phyloP scores from a whole-genome alignment of 2,113 vertebrate species.

The Rousettus leschenaultii region DNA sequence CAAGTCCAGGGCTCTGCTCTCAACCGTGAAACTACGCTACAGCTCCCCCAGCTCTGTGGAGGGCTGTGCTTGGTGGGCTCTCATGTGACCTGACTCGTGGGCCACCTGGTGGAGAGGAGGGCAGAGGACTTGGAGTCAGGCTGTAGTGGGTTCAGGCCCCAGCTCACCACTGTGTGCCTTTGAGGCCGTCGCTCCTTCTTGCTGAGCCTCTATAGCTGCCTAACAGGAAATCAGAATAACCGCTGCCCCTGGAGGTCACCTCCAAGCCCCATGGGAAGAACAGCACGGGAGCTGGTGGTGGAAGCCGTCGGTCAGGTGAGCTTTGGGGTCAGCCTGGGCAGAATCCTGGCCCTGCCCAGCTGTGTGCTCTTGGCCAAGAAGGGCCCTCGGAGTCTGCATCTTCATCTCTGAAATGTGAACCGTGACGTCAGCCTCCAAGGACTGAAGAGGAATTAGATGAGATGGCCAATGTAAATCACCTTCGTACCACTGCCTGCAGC shows the following conservation, averaged over 20 bases:
- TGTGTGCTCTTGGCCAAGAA: neutral
- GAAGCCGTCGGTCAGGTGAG: neutral
- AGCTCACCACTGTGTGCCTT: neutral
- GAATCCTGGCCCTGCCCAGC: neutral
- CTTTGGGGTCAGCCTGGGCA: neutral
- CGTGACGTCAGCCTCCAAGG: neutral
- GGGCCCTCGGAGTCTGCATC: neutral
- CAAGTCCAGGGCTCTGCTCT: neutral
- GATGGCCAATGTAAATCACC: neutral
- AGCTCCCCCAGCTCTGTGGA: neutral
- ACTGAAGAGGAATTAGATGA: neutral
- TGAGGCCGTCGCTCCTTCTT: no score
- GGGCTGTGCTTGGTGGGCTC: neutral
- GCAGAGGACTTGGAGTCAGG: neutral
- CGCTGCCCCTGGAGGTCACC: neutral
- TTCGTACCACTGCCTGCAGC: neutral
- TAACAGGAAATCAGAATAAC: neutral
- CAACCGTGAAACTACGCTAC: accelerated
- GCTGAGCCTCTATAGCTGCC: neutral
- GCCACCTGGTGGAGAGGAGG: neutral
- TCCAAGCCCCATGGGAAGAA: neutral
- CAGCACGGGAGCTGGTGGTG: no score
- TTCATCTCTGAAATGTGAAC: neutral
- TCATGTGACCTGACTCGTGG: neutral
- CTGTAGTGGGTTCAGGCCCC: neutral